Evolutionary conservation across 1,140 invertebrate genomes (phyloP).

Genomic region (Leptinotarsa texana): DNA sequence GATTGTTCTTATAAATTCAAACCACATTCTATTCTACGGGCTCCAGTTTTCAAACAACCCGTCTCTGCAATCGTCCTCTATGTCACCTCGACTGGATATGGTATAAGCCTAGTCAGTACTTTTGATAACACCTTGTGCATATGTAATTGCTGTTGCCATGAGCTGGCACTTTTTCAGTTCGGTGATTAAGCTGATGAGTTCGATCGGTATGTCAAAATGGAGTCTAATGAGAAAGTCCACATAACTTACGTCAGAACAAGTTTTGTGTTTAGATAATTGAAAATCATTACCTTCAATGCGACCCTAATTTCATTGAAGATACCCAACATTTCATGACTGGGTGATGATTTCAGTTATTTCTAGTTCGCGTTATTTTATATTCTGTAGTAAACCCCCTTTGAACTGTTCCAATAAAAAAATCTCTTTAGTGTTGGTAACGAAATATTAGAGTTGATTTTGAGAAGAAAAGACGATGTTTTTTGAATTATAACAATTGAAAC

Average conservation of each 20-base stretch:
- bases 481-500: too few species aligned
- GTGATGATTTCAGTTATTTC: too few species aligned
- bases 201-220: not conserved
- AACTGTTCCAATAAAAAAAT: too few species aligned
- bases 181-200: not conserved
- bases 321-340: too few species aligned
- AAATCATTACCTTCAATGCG: not conserved
- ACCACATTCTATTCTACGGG: too few species aligned
- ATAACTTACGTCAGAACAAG: not conserved
- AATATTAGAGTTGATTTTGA: too few species aligned
- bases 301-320: too few species aligned
- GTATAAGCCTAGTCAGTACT: not conserved
- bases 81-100: not conserved
- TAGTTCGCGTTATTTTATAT: too few species aligned
- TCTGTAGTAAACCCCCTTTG: too few species aligned
- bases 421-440: too few species aligned
- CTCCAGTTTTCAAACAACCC: not conserved
- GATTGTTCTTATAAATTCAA: too few species aligned
- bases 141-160: not conserved
- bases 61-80: not conserved
- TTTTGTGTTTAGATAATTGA: not conserved
- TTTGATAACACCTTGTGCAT: slow-evolving; percentile 6
- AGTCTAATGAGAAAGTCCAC: not conserved
- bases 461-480: too few species aligned
- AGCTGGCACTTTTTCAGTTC: not conserved